Evolutionary conservation across 2,888 invertebrate genomes (phyloP), one percentile per base, ranked within the genome.

Genomic region (Apodemia hepburni): DNA sequence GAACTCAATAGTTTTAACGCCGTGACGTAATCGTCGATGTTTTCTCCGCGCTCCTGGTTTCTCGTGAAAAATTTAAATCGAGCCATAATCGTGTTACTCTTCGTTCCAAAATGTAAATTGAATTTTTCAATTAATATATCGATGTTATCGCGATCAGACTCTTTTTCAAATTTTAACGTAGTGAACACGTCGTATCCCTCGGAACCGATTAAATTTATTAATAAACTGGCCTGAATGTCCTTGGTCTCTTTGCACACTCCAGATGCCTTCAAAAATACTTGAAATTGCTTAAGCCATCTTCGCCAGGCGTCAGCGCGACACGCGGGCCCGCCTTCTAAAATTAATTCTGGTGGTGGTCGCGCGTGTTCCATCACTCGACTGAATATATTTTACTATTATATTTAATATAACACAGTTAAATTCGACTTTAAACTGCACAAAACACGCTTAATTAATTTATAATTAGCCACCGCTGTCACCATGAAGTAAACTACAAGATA

Each of bases 41-140:
- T 47, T n/a, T 47, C 47, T 47, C 47, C 47, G 6, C n/a, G n/a
- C n/a, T 47, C 47, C n/a, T 47, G 47, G 4, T 47, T 47, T 9
- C 45, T 45, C 9, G 15, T 5, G 6, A 45, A 47, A 35, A 35
- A 35, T 9, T 35, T 29, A 35, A 15, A 45, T 45, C 47, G 0
- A 11, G 47, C 47, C 47, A 17, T 17, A 2, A 47, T 47, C 17
- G 17, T 47, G 17, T 47, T 47, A 47, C 17, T 47, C 0, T 47
- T 47, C 12, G 47, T 47, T 2, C 47, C 47, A n/a, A 17, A 47
- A 47, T 47, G 47, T 47, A 17, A 17, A 47, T 17, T 47, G 17
- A n/a, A 47, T 47, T 17, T 47, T 47, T 47, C 47, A 47, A 47
- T 47, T 47, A 47, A 17, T 17, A 47, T 8, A 47, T 47, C 47